phyloP scores from a whole-genome alignment of 2,113 vertebrate species.

The Eptatretus burgeri region DNA sequence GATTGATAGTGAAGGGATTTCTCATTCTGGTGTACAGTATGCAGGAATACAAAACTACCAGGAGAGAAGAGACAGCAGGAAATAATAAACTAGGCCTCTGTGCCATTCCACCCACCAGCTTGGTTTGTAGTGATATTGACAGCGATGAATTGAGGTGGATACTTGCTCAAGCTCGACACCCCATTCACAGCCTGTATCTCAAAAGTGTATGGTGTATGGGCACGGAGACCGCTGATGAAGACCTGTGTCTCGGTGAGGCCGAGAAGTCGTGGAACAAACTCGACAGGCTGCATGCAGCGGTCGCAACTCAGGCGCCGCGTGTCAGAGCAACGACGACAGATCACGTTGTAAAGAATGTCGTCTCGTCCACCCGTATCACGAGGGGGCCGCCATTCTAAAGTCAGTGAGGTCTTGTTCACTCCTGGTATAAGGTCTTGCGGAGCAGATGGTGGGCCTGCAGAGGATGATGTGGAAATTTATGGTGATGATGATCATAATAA shows the following conservation, averaged over 20 bases:
- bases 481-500: too few relatives aligned
- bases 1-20: too few relatives aligned
- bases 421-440: conserved; percentile 85
- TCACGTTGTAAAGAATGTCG: conserved; percentile 78
- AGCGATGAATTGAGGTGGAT: conserved; percentile 56
- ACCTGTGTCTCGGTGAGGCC: conserved; percentile 56
- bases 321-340: conserved; percentile 67
- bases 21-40: too few relatives aligned
- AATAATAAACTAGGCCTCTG: too few relatives aligned
- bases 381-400: conserved; percentile 73
- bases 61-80: too few relatives aligned
- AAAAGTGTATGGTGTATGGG: conserved; percentile 73
- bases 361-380: conserved; percentile 56
- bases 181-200: conserved; percentile 88
- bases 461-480: too few relatives aligned
- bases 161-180: conserved; percentile 73
- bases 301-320: conserved; percentile 51
- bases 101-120: conserved; percentile 33
- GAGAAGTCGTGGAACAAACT: conserved; percentile 62
- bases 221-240: conserved; percentile 78
- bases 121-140: conserved; percentile 98
- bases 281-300: conserved; percentile 80
- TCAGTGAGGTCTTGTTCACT: conserved; percentile 81
- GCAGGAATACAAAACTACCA: too few relatives aligned
- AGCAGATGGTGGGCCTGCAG: conserved; percentile 55